A percentile compares a stretch with the other conserved stretches of the same genome.
These are phyloP conservation scores for Ectemnius continuus DNA, from an alignment of 2,888 invertebrate genomes.

Conservation along the genomic window DNA sequence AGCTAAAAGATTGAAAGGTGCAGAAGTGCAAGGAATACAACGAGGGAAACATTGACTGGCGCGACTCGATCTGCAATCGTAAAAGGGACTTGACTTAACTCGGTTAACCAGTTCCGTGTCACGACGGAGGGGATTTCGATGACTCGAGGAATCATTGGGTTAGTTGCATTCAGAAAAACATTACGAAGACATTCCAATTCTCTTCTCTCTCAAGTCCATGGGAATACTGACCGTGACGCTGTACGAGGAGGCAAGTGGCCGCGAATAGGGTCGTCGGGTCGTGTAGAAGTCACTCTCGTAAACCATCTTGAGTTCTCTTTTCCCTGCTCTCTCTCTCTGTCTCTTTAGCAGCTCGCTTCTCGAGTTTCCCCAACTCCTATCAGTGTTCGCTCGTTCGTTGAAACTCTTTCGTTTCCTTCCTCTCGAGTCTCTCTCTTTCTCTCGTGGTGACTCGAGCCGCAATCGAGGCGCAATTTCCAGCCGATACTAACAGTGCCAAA, in stretches of 20 bases:
- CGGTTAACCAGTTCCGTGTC: constrained; percentile 32
- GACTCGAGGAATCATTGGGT: constrained; percentile 35
- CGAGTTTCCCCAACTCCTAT: too few species aligned
- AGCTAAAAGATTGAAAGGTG: too few species aligned
- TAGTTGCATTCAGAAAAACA: constrained; percentile 61
- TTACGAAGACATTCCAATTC: constrained; percentile 21
- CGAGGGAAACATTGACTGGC: constrained; percentile 55
- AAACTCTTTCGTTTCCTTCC: constrained; percentile 58
- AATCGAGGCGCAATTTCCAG: too few species aligned
- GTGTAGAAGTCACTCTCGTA: constrained; percentile 96
- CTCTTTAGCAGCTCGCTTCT: too few species aligned
- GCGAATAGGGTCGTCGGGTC: constrained; percentile 89
- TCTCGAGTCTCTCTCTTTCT: constrained; percentile 6
- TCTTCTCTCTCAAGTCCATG: not conserved
- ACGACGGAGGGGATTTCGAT: constrained; percentile 38
- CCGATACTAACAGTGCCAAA: too few species aligned
- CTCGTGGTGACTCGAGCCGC: not conserved
- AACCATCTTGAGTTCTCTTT: constrained; percentile 83
- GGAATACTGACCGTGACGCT: constrained; percentile 88
- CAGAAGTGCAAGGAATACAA: constrained; percentile 13
- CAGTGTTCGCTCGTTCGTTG: too few species aligned
- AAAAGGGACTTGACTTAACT: not conserved
- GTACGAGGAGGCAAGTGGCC: constrained; percentile 86
- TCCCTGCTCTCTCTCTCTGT: too few species aligned
- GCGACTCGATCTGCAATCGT: constrained; percentile 3